Percentiles rank a stretch among this genome's conserved stretches.
These are phyloP conservation scores for Coreoperca whiteheadi DNA, from an alignment of 2,113 vertebrate species.

Conservation along the genomic window DNA sequence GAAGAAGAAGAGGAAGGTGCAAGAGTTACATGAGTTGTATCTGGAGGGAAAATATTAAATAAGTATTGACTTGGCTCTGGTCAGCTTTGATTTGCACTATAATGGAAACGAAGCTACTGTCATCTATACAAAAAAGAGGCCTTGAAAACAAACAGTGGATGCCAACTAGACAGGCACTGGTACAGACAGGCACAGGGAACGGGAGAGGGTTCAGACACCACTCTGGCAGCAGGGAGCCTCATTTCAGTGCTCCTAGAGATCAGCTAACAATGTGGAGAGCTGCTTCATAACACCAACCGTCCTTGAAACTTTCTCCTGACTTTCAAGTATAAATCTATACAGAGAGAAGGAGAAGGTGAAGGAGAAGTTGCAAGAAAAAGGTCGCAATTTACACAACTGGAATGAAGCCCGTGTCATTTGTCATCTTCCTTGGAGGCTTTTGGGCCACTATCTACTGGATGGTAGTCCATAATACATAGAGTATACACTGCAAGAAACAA, in stretches of 20 bases:
- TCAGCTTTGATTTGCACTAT: slow-evolving; percentile 33
- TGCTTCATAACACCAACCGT: slow-evolving; percentile 22
- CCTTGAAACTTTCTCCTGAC: slow-evolving; percentile 17
- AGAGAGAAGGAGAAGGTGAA: background rate
- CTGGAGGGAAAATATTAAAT: slow-evolving; percentile 41
- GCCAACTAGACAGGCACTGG: slow-evolving; percentile 58
- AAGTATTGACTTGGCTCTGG: slow-evolving; percentile 40
- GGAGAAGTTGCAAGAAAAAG: slow-evolving; percentile 27
- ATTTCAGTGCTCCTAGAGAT: background rate
- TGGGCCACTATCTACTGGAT: slow-evolving; percentile 16
- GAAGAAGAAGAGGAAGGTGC: slow-evolving; percentile 53
- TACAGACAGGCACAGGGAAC: slow-evolving; percentile 52
- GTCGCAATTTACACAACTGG: slow-evolving; percentile 33
- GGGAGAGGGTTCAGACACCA: slow-evolving; percentile 3
- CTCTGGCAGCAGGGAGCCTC: slow-evolving; percentile 5
- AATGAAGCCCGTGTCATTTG: slow-evolving; percentile 38
- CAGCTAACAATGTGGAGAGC: background rate
- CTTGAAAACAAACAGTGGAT: slow-evolving; percentile 48
- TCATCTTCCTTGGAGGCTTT: slow-evolving; percentile 26
- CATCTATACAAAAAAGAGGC: slow-evolving; percentile 24
- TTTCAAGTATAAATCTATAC: slow-evolving; percentile 56
- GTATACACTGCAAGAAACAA: slow-evolving; percentile 30
- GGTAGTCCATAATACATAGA: background rate
- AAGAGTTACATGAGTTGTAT: slow-evolving; percentile 40
- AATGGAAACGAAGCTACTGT: slow-evolving; percentile 15